Conservation (phyloP, 2,888 invertebrate genomes). For the Busseola fusca region DNA sequence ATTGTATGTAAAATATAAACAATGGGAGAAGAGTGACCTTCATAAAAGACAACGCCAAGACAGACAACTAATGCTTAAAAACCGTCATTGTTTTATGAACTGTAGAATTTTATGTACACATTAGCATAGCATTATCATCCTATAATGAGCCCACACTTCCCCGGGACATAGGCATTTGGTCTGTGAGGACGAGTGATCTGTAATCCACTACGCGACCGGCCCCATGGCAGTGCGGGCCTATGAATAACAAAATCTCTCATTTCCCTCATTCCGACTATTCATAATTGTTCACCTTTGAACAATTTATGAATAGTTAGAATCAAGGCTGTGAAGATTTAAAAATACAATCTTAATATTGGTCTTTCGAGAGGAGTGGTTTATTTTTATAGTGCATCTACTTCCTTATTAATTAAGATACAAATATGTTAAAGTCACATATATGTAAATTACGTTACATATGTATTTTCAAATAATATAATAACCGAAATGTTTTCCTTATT, state of each 20-base stretch:
- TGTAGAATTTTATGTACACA: neutral
- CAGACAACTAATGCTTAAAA: slow-evolving; percentile 16
- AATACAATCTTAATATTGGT: neutral
- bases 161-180: neutral
- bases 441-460: neutral
- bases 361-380: neutral
- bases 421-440: neutral
- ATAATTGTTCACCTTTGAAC: neutral
- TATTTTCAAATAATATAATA: neutral
- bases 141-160: neutral
- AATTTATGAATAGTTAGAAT: neutral
- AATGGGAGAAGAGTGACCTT: slow-evolving; percentile 29
- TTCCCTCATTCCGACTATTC: neutral
- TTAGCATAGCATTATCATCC: neutral
- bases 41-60: slow-evolving; percentile 5
- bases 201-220: neutral
- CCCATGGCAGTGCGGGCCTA: neutral
- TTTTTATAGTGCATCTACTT: neutral
- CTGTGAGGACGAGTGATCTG: neutral
- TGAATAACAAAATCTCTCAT: neutral
- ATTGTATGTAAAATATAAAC: slow-evolving; percentile 26
- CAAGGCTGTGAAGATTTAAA: neutral
- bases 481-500: neutral
- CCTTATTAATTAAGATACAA: neutral
- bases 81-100: slow-evolving; percentile 5